Conservation (phyloP, 2,888 invertebrate genomes). For the Malachius bipustulatus region DNA sequence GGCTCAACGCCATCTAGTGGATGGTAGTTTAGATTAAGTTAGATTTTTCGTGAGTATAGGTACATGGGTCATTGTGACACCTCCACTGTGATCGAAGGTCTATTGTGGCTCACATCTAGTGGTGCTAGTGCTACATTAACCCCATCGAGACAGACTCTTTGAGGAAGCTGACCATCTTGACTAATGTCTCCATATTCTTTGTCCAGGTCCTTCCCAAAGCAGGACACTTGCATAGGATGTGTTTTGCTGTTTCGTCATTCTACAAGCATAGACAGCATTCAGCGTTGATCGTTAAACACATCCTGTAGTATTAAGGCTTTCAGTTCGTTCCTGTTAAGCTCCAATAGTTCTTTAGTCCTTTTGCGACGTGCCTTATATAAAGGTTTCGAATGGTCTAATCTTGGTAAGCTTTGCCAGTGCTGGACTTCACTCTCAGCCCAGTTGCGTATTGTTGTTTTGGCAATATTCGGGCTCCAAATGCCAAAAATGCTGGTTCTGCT, state of each 20-base stretch:
- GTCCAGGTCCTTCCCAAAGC: background rate
- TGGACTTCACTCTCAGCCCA: background rate
- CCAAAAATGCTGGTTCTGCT: background rate
- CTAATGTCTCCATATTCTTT: background rate
- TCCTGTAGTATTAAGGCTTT: too few relatives aligned
- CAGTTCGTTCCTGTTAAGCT: background rate
- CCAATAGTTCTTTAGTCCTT: slow-evolving; percentile 1
- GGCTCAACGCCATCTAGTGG: too few relatives aligned
- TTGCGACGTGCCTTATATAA: background rate
- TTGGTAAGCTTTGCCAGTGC: slow-evolving; percentile 1
- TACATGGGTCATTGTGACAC: background rate
- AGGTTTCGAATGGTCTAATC: background rate
- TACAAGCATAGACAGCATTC: background rate
- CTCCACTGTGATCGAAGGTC: slow-evolving; percentile 3
- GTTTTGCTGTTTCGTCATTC: slow-evolving; percentile 2
- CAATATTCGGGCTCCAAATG: too few relatives aligned
- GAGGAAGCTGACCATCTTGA: background rate
- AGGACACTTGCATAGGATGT: background rate
- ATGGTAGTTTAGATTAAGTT: background rate
- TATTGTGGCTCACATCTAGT: slow-evolving; percentile 3
- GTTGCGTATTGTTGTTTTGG: background rate
- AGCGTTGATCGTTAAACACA: too few relatives aligned
- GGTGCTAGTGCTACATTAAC: background rate
- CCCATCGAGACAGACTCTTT: background rate
- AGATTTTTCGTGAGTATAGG: too few relatives aligned